phyloP scores from a whole-genome alignment of 2,888 invertebrate species.

The Sycophila texana region DNA sequence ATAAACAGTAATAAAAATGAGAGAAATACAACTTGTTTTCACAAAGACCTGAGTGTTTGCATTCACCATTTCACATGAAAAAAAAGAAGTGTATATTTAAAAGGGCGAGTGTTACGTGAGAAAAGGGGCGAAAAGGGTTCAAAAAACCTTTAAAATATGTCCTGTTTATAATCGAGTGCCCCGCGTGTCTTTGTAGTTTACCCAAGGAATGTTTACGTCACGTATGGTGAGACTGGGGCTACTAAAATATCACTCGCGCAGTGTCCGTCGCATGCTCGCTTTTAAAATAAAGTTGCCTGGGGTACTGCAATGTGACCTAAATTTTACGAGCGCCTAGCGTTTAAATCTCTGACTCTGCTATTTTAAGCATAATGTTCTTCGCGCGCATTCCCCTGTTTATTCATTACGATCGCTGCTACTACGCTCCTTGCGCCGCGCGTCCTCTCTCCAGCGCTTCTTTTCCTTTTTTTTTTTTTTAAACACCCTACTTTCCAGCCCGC shows the following conservation, averaged over 20 bases:
- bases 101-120: not conserved
- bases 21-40: no score
- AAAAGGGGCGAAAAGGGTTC: not conserved
- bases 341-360: not conserved
- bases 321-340: conserved; percentile 21
- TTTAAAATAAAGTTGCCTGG: conserved; percentile 25
- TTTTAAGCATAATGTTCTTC: not conserved
- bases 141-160: conserved; percentile 26
- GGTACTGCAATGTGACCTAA: conserved; percentile 16
- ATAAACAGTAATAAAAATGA: no score
- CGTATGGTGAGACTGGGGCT: conserved; percentile 23
- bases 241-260: conserved; percentile 38
- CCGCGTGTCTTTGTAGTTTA: conserved; percentile 2
- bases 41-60: no score
- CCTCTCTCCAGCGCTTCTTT: no score
- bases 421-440: no score
- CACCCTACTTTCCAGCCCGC: no score
- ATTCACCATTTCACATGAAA: no score
- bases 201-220: conserved; percentile 30
- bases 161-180: conserved; percentile 5
- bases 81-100: no score
- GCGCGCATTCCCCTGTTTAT: no score
- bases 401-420: no score
- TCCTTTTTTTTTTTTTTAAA: no score
- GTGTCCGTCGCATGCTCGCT: not conserved